Conservation (phyloP, 2,113 vertebrate genomes). For the Pseudorhombus dupliciocellatus region DNA sequence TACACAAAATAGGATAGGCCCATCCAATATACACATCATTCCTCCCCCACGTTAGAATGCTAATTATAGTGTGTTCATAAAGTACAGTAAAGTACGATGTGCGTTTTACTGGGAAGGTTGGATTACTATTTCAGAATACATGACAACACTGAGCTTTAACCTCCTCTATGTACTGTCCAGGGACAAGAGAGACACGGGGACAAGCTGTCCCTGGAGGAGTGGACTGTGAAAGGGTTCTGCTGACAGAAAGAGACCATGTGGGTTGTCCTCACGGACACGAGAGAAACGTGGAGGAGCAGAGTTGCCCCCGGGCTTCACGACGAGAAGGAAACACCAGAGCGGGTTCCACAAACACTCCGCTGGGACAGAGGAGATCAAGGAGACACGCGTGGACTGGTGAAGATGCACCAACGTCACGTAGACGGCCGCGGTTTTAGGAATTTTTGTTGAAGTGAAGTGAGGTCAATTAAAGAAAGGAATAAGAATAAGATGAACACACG, state of each 20-base stretch:
- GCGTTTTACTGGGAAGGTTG: slow-evolving; percentile 57
- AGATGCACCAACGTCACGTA: slow-evolving; percentile 32
- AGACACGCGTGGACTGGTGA: slow-evolving; percentile 23
- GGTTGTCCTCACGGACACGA: slow-evolving; percentile 44
- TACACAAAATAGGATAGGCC: slow-evolving; percentile 67
- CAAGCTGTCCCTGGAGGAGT: slow-evolving; percentile 35
- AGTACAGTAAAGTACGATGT: slow-evolving; percentile 68
- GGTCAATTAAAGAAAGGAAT: slow-evolving; percentile 3
- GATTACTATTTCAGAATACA: slow-evolving; percentile 45
- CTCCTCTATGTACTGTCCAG: slow-evolving; percentile 38
- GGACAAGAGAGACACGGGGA: slow-evolving; percentile 44
- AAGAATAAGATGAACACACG: slow-evolving; percentile 13
- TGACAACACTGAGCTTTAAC: slow-evolving; percentile 59
- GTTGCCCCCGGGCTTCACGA: slow-evolving; percentile 36
- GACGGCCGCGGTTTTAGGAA: slow-evolving; percentile 21
- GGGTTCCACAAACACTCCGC: slow-evolving; percentile 36
- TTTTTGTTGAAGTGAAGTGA: slow-evolving; percentile 4
- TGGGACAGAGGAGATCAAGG: slow-evolving; percentile 10
- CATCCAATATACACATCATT: slow-evolving; percentile 66
- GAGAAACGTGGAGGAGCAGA: slow-evolving; percentile 44
- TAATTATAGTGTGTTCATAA: slow-evolving; percentile 65
- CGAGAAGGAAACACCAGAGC: slow-evolving; percentile 49
- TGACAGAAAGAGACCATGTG: slow-evolving; percentile 45
- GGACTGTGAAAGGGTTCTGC: slow-evolving; percentile 26
- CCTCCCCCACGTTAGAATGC: slow-evolving; percentile 43